Evolutionary conservation across 1,140 invertebrate genomes (phyloP).

Genomic region (Pseudomyrmex sp.): DNA sequence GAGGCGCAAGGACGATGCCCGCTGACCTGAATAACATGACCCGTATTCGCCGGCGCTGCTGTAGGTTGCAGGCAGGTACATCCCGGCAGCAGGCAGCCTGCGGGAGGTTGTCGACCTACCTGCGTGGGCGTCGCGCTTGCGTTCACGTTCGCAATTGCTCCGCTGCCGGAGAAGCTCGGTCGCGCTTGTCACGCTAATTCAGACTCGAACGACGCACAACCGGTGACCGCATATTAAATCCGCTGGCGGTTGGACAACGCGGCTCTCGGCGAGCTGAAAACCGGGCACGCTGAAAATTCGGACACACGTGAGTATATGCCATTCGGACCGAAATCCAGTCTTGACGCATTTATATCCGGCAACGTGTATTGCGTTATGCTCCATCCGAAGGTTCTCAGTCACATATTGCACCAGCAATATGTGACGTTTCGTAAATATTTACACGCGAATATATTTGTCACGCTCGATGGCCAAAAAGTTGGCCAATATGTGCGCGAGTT

Average conservation of each 20-base stretch:
- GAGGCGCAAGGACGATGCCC: slow-evolving; percentile 50
- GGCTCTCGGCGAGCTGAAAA: neutral
- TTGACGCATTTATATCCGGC: neutral
- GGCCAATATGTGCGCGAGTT: neutral
- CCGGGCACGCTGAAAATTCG: neutral
- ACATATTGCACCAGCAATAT: neutral
- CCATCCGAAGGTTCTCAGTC: neutral
- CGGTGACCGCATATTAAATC: slow-evolving; percentile 8
- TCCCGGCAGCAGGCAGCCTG: neutral
- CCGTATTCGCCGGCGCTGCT: slow-evolving; percentile 53
- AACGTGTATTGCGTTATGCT: neutral
- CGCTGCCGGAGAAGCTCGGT: neutral
- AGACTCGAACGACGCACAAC: neutral
- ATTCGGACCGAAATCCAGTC: neutral
- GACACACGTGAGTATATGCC: no score
- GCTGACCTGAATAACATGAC: slow-evolving; percentile 71
- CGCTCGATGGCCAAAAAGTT: neutral
- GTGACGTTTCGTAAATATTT: slow-evolving; percentile 27
- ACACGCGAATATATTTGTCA: neutral
- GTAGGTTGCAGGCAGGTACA: slow-evolving; percentile 42
- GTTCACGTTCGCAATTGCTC: neutral
- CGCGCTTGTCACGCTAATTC: slow-evolving; percentile 2
- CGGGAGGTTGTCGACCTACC: slow-evolving; percentile 39
- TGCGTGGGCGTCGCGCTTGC: slow-evolving; percentile 24
- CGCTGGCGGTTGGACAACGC: neutral